These are phyloP conservation scores for Virgularia gustaviana DNA, from an alignment of 92 coral and sea anemone species.

Conservation along the genomic window DNA sequence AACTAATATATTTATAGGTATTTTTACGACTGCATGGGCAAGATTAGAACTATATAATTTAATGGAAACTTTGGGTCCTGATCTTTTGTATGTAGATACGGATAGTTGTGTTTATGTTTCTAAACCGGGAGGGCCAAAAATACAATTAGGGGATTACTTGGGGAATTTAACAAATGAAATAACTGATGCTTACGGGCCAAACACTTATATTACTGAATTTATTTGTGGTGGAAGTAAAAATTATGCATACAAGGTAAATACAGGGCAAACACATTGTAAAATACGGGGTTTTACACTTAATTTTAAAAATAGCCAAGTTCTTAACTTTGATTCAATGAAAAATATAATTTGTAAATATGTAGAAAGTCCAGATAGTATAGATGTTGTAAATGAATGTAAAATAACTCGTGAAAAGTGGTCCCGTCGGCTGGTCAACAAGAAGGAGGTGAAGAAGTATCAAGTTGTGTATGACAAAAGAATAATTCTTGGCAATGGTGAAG, in stretches of 20 bases:
- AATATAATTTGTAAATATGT: slow-evolving; percentile 28
- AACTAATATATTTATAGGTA: slow-evolving; percentile 45
- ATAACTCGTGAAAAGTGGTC: slow-evolving; percentile 20
- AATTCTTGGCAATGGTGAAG: slow-evolving; percentile 14
- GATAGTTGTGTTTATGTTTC: no score
- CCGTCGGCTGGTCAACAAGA: neutral
- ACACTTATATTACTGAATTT: slow-evolving; percentile 3
- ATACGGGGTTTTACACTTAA: slow-evolving; percentile 38
- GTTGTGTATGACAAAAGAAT: slow-evolving; percentile 46
- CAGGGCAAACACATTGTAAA: slow-evolving; percentile 45
- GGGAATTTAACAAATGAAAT: no score
- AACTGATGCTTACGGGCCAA: neutral
- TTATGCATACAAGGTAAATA: slow-evolving; percentile 10
- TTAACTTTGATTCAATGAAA: slow-evolving; percentile 34
- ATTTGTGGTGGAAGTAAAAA: slow-evolving; percentile 26
- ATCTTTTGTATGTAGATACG: no score
- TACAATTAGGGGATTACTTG: neutral
- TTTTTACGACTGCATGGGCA: slow-evolving; percentile 43
- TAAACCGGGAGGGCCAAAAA: no score
- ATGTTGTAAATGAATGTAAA: slow-evolving; percentile 22
- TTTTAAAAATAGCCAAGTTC: slow-evolving; percentile 7
- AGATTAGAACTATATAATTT: no score
- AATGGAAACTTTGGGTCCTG: no score
- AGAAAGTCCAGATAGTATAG: slow-evolving; percentile 8
- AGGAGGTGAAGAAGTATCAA: slow-evolving; percentile 28